Conservation (phyloP, 2,113 vertebrate species). For the Coregonus clupeaformis region DNA sequence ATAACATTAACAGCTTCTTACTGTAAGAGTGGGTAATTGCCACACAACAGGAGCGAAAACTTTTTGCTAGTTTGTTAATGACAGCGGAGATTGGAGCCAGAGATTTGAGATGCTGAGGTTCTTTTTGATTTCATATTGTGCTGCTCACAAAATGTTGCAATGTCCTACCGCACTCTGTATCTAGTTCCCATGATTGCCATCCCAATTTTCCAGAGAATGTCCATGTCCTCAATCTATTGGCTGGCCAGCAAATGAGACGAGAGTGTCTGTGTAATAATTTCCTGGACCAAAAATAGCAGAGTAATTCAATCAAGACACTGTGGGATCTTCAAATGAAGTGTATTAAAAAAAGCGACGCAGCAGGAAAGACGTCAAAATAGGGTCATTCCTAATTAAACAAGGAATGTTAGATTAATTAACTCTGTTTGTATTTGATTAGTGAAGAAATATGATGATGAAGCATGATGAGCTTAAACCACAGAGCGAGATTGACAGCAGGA, state of each 20-base stretch:
- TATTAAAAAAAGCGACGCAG: conserved; percentile 24
- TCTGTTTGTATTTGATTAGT: conserved; percentile 62
- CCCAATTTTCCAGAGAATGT: neutral
- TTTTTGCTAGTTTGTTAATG: neutral
- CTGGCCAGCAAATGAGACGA: conserved; percentile 9
- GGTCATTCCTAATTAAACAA: conserved; percentile 68
- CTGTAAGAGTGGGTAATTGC: too few relatives aligned
- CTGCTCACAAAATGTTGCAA: neutral
- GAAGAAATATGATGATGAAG: conserved; percentile 58
- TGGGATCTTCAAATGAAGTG: conserved; percentile 53
- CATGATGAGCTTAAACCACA: conserved; percentile 43
- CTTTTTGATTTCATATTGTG: neutral
- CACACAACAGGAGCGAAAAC: too few relatives aligned
- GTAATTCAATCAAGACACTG: conserved; percentile 46
- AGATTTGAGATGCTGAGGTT: neutral
- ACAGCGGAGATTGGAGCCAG: neutral
- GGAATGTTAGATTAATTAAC: conserved; percentile 66
- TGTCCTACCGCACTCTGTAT: neutral
- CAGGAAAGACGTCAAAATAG: conserved; percentile 45
- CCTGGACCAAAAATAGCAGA: conserved; percentile 45
- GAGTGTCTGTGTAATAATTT: conserved; percentile 42
- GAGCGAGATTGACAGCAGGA: conserved; percentile 47
- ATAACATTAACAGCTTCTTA: too few relatives aligned
- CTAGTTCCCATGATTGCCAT: neutral
- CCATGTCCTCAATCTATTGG: conserved; percentile 20